Evolutionary conservation across 2,113 vertebrate species (phyloP), one percentile per base, ranked within the genome.

Genomic region (Epinephelus lanceolatus): DNA sequence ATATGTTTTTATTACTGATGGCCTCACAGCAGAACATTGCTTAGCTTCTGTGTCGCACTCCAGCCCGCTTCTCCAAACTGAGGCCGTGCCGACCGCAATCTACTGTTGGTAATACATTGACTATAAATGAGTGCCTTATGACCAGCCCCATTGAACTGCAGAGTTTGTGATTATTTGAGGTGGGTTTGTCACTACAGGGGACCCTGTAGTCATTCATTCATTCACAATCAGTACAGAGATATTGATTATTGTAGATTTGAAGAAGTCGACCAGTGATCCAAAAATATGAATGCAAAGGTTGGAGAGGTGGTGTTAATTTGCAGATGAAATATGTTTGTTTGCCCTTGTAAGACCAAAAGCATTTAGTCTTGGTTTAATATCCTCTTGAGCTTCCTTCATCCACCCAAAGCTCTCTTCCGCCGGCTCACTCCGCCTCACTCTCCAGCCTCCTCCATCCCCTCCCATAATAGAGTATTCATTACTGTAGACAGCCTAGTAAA

Each of bases 391-490:
- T 33, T 47, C 56, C 25, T 27, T 76, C 68, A 53, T 78, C 47
- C 37, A 73, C 59, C 33, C n/a, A 1, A 75, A 33, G 13, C 68
- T 59, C 18, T 72, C 59, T 30, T 25, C 47, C 45, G 11, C 25
- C 37, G 19, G 18, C 60, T 21, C 33, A 25, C 56, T 17, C 30
- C 1, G 42, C 69, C 25, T 67, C 70, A 2, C 9, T 33, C 68
- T 70, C 45, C 65, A 23, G 45, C 69, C 51, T 55, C 17, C 40
- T 23, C 25, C 69, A 23, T 12, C 55, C 27, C 37, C 9, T 21
- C 84, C 76, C 30, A 33, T 85, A 85, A 87, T 57, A 67, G 81
- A 90, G 80, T 80, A 80, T 93, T 94, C 83, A 88, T 93, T 89
- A 90, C 75, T 74, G 79, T 53, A 77, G 88, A 76, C 85, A 77